phyloP scores from a whole-genome alignment of 2,797 vertebrate species.

The Tiaroga cobitis region DNA sequence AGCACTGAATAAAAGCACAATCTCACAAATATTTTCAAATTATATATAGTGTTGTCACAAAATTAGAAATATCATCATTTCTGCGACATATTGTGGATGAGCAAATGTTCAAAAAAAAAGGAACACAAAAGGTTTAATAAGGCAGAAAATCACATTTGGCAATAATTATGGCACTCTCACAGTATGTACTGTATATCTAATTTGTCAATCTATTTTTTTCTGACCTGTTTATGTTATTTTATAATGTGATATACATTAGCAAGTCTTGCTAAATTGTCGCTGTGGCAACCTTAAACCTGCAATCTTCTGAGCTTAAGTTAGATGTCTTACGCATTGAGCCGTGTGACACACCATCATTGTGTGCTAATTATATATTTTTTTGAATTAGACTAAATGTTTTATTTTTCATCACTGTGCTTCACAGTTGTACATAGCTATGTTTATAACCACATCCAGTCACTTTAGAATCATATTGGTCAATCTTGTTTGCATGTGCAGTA shows the following conservation, averaged over 20 bases:
- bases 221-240: neutral
- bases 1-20: slow-evolving; percentile 1
- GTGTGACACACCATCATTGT: too few species aligned
- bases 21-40: neutral
- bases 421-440: neutral
- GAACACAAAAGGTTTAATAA: neutral
- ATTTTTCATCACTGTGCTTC: neutral
- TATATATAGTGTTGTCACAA: neutral
- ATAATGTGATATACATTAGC: neutral
- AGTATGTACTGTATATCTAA: neutral
- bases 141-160: neutral
- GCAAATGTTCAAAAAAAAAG: too few species aligned
- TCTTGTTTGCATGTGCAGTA: neutral
- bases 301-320: neutral
- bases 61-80: neutral
- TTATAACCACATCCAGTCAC: neutral
- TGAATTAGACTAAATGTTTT: neutral
- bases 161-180: neutral
- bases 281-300: slow-evolving; percentile 1
- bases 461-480: neutral
- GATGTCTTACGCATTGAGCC: neutral
- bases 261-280: neutral
- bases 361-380: neutral
- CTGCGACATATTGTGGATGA: neutral
- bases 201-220: neutral